phyloP scores from a whole-genome alignment of 2,797 vertebrate species.

The Heliangelus exortis region DNA sequence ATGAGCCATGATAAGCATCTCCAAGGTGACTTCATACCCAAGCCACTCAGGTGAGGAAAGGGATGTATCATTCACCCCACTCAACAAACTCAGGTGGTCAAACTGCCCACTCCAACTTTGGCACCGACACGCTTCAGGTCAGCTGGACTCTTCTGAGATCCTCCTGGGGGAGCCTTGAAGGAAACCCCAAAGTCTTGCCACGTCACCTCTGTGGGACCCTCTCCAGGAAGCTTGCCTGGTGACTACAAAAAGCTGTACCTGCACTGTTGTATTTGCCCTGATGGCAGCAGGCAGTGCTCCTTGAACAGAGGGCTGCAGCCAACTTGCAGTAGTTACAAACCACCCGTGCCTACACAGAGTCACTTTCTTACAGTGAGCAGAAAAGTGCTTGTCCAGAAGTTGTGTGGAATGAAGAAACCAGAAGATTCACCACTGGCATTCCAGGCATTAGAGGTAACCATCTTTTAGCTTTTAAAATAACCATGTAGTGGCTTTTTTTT shows the following conservation, averaged over 20 bases:
- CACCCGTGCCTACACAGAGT: not conserved
- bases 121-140: rapidly evolving
- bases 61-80: not conserved
- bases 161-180: not conserved
- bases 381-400: not conserved
- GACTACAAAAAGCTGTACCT: not conserved
- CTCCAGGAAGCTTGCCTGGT: not conserved
- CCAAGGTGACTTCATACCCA: not conserved
- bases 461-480: not conserved
- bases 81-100: not conserved
- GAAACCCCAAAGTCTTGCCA: not conserved
- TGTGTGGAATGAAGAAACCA: not conserved
- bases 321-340: not conserved
- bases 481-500: not conserved
- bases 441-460: not conserved
- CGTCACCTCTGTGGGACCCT: not conserved
- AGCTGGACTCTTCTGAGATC: not conserved
- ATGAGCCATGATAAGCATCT: not conserved
- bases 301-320: not conserved
- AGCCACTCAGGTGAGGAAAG: not conserved
- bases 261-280: not conserved
- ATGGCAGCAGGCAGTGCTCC: not conserved
- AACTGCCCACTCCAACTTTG: not conserved
- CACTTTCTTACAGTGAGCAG: not conserved
- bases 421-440: not conserved